Base-by-base conservation (phyloP, 2,888 invertebrate genomes). In the Phyto melanocephala region DNA sequence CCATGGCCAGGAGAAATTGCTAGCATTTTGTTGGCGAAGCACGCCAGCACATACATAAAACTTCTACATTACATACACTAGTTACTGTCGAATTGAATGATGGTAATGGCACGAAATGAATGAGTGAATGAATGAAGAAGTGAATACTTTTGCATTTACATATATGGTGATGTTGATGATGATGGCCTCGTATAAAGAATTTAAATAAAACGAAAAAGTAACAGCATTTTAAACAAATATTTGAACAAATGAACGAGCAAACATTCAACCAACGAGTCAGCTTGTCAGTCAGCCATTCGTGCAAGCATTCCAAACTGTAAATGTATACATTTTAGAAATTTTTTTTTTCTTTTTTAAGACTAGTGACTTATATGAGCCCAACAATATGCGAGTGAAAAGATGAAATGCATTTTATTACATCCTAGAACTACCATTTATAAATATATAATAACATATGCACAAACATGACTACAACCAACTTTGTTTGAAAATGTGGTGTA, bases 211-310 rank as follows among this genome's bases (percentile, higher is more conserved):
- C 22, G 17, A 62, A 52, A 68, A 20, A 71, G 70, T 63, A 37
- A 47, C 63, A 78, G 52, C 42, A 70, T 62, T 45, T 35, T 8
- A 50, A 78, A 37, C 24, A 60, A 68, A 70, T 17, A 52, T n/a
- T 50, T 28, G 10, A 33, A 28, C 24, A 6, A n/a, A 40, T 20
- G 28, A 17, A 10, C 63, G 22, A 76, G 33, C 58, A 40, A 74
- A 63, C 22, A 74, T 54, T 15, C 15, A 22, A 10, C 52, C 58
- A 15, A 35, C 17, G 15, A 52, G 40, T 62, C 35, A 45, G 17
- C 1, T 40, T 33, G 35, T 33, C 63, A 60, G 56, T 20, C 62
- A 28, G 24, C 15, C 22, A 56, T n/a, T 24, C 37, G 45, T 22
- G 33, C 63, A 33, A 47, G 7, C 47, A 67, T 74, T 63, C 24